These are phyloP conservation scores for Heliconius nattereri DNA, from an alignment of 1,140 invertebrate species.

Conservation along the genomic window DNA sequence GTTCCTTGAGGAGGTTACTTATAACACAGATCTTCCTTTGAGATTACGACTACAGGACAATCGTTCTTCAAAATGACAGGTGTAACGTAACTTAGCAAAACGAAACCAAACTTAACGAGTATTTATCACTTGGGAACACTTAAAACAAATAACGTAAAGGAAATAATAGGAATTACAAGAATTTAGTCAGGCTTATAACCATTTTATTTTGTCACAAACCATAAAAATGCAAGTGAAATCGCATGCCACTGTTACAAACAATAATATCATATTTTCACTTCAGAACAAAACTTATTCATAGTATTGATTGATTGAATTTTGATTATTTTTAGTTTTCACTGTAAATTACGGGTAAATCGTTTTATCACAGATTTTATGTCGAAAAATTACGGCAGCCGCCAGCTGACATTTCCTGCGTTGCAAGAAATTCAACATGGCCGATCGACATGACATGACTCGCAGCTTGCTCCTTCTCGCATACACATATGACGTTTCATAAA, in stretches of 20 bases:
- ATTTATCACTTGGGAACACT: slow-evolving; percentile 60
- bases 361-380: slow-evolving; percentile 74
- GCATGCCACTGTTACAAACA: slow-evolving; percentile 71
- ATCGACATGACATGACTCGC: slow-evolving; percentile 64
- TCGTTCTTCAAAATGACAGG: slow-evolving; percentile 54
- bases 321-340: slow-evolving; percentile 57
- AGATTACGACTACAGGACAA: slow-evolving; percentile 29
- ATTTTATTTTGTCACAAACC: slow-evolving; percentile 79
- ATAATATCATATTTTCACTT: slow-evolving; percentile 77
- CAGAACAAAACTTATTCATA: slow-evolving; percentile 46
- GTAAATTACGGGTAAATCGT: slow-evolving; percentile 55
- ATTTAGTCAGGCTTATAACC: slow-evolving; percentile 60
- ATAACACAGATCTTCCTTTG: slow-evolving; percentile 48
- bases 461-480: slow-evolving; percentile 47
- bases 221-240: slow-evolving; percentile 80
- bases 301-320: slow-evolving; percentile 49
- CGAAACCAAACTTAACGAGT: slow-evolving; percentile 32
- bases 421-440: slow-evolving; percentile 81
- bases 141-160: slow-evolving; percentile 64
- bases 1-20: slow-evolving; percentile 33
- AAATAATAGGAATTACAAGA: slow-evolving; percentile 64
- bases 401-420: slow-evolving; percentile 81
- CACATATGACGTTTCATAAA: slow-evolving; percentile 64
- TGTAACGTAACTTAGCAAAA: slow-evolving; percentile 45
- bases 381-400: slow-evolving; percentile 74